A percentile compares a stretch with the other conserved stretches of the same genome.
Evolutionary conservation across 1,140 invertebrate genomes (phyloP).

Genomic region (Drosophila leontia): DNA sequence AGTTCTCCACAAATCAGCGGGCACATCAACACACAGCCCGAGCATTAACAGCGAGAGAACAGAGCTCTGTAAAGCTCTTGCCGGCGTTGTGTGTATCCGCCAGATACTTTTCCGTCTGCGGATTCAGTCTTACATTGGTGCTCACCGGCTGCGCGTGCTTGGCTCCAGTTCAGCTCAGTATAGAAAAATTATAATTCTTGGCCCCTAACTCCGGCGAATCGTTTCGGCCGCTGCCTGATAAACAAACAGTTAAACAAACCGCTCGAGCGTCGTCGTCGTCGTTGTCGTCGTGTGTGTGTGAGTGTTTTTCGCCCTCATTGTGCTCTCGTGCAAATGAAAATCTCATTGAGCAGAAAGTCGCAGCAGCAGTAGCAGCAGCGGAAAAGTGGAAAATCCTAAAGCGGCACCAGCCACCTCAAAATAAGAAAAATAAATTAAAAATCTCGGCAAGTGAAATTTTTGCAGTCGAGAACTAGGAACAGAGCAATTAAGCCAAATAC

Average conservation of each 20-base stretch:
- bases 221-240: constrained; percentile 58
- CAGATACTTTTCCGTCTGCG: constrained; percentile 52
- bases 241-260: constrained; percentile 75
- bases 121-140: constrained; percentile 71
- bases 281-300: constrained; percentile 35
- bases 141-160: constrained; percentile 61
- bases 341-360: constrained; percentile 80
- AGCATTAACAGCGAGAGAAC: constrained; percentile 9
- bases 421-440: constrained; percentile 63
- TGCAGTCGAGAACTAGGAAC: constrained; percentile 41
- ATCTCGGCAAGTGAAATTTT: constrained; percentile 64
- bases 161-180: constrained; percentile 11
- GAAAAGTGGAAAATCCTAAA: constrained; percentile 77
- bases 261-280: constrained; percentile 44
- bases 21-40: constrained; percentile 62
- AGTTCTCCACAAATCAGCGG: constrained; percentile 69
- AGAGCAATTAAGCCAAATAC: constrained; percentile 42
- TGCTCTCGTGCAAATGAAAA: constrained; percentile 83
- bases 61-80: constrained; percentile 38
- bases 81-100: constrained; percentile 69
- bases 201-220: constrained; percentile 35
- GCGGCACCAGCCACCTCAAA: constrained; percentile 50
- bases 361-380: constrained; percentile 57
- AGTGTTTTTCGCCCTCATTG: constrained; percentile 73
- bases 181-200: constrained; percentile 3